These are phyloP conservation scores for Micrastur ruficollis DNA, from an alignment of 2,797 vertebrate genomes.

Conservation along the genomic window DNA sequence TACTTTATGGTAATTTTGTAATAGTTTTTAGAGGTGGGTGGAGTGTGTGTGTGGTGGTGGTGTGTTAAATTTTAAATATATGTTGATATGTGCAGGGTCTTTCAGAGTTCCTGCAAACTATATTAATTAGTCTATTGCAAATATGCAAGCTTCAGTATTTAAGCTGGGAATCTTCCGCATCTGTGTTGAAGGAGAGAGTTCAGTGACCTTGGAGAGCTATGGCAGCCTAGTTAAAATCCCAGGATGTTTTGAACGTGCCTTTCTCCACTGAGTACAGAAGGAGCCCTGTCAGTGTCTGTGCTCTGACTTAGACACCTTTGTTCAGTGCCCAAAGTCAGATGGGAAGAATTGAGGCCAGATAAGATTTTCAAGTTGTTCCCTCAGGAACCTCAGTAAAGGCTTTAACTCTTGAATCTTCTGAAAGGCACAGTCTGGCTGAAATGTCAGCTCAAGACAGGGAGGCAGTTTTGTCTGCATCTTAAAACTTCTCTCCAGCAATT, in stretches of 20 bases:
- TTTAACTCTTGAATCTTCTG: constrained; percentile 29
- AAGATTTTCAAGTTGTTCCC: constrained; percentile 26
- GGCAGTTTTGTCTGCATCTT: background rate
- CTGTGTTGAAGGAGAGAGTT: background rate
- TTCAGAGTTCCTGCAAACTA: background rate
- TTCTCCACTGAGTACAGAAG: background rate
- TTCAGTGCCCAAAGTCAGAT: background rate
- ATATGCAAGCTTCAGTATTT: background rate
- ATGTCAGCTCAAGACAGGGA: background rate
- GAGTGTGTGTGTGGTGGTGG: too few relatives aligned
- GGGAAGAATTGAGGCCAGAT: constrained; percentile 29
- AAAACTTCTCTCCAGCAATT: background rate
- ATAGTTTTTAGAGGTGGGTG: background rate
- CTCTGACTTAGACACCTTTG: constrained; percentile 1
- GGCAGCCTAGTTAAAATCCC: background rate
- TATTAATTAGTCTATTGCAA: background rate
- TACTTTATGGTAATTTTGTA: background rate
- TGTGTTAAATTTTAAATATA: background rate
- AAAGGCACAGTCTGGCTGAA: background rate
- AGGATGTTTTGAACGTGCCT: background rate
- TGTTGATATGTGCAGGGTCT: background rate
- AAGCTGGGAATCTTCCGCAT: background rate
- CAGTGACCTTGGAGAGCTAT: background rate
- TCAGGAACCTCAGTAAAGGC: background rate
- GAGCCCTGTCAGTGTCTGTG: background rate